Base-by-base conservation (phyloP, 2,888 invertebrate species). In the Dioctria linearis region DNA sequence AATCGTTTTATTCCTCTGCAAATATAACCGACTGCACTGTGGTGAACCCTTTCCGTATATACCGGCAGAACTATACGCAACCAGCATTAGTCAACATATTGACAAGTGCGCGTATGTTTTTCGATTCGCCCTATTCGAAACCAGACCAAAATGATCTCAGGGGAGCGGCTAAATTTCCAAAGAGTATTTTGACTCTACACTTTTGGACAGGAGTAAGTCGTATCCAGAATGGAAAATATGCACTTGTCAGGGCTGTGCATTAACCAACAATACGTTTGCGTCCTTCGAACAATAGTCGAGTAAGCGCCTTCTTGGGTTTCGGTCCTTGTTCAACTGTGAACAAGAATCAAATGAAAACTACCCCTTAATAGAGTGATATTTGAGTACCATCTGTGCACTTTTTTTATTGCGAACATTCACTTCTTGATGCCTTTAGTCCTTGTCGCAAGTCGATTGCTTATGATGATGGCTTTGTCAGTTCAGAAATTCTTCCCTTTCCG, bases 331-430 rank as follows among this genome's bases (percentile, higher is more conserved):
- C 46, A 81, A 86, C 86, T 85, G 85, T 83, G 85, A 85, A 83
- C 81, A 83, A 84, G 83, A 84, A 85, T 84, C 85, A 84, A 85
- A 86, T 86, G 85, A 86, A 87, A 88, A 87, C 88, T 88, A 89
- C 87, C 88, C 88, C 87, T 80, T 84, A 84, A 84, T 84, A 84
- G 82, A 84, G 84, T 84, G 84, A 84, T 84, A 84, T 83, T 84
- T 82, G 79, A 83, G 83, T 78, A 82, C 84, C 84, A 84, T 84
- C 84, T 84, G 84, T 84, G 84, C 84, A 84, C 83, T 84, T 84
- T 84, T 25, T 84, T 83, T 82, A 82, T 80, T 78, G 54, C 61
- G 75, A 75, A 73, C 49, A 79, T 54, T 59, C 66, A 9, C 13
- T 5, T 40, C 25, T 43, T 25, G 11, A 11, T 25, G 46, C 54